phyloP scores from a whole-genome alignment of 1,140 invertebrate genomes.

The Telenomus remus region DNA sequence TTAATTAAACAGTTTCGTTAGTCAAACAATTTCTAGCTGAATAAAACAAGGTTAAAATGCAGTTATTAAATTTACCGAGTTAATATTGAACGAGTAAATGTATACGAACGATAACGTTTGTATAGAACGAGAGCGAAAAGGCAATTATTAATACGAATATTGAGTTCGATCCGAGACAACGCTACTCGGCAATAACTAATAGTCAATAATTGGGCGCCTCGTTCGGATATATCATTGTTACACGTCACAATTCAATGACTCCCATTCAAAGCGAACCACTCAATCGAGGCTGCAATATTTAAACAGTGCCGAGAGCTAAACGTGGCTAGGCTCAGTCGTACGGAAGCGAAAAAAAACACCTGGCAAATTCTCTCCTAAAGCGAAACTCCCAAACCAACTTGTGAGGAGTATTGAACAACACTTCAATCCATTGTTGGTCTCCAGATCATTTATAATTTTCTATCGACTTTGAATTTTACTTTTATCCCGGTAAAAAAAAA shows the following conservation, averaged over 20 bases:
- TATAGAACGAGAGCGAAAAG: background rate
- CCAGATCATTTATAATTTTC: slow-evolving; percentile 12
- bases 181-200: slow-evolving; percentile 4
- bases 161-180: background rate
- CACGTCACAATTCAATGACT: slow-evolving; percentile 11
- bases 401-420: slow-evolving; percentile 30
- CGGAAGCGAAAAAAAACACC: slow-evolving; percentile 2
- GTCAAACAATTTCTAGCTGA: no score
- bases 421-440: slow-evolving; percentile 24
- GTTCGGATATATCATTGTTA: slow-evolving; percentile 6
- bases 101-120: background rate
- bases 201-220: slow-evolving; percentile 6
- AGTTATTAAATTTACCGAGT: no score
- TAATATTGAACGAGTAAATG: no score
- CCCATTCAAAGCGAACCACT: slow-evolving; percentile 2
- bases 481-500: background rate
- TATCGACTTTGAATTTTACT: slow-evolving; percentile 2
- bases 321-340: background rate
- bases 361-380: slow-evolving; percentile 4
- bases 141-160: slow-evolving; percentile 14
- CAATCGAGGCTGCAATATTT: slow-evolving; percentile 5
- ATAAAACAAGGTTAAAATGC: no score
- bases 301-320: slow-evolving; percentile 1
- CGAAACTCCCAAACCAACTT: slow-evolving; percentile 7
- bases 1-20: no score